A percentile compares a stretch with the other conserved stretches of the same genome.
Conservation (phyloP, 2,113 vertebrate species). For the Aplodontia rufa region DNA sequence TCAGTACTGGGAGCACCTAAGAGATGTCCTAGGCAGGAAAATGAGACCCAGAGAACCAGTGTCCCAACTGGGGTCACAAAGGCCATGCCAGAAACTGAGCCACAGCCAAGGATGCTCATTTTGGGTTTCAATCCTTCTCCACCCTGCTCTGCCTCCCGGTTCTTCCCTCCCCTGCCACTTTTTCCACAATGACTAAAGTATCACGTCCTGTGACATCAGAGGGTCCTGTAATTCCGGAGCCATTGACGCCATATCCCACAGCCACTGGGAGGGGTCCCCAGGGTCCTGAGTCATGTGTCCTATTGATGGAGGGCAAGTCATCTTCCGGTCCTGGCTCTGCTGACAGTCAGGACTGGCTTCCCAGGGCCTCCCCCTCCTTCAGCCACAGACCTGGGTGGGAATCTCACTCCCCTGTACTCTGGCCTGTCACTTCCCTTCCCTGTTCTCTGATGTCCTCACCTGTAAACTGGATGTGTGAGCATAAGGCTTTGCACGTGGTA, state of each 20-base stretch:
- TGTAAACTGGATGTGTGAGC: not conserved
- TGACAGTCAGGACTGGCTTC: not conserved
- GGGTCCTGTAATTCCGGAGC: slow-evolving; percentile 28
- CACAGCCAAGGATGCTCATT: not conserved
- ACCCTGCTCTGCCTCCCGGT: not conserved
- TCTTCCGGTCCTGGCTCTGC: slow-evolving; percentile 21
- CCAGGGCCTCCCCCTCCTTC: not conserved
- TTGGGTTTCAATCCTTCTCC: not conserved
- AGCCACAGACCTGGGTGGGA: not conserved
- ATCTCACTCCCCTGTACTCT: not conserved
- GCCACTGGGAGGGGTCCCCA: not conserved
- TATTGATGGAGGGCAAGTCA: not conserved
- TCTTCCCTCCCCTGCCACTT: not conserved
- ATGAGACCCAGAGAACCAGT: not conserved
- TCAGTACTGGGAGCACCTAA: not conserved
- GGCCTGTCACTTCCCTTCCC: not conserved
- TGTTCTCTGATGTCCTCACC: not conserved
- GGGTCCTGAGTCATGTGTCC: slow-evolving; percentile 69
- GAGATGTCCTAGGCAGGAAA: not conserved
- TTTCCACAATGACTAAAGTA: slow-evolving; percentile 43
- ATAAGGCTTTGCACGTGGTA: not conserved
- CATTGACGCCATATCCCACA: slow-evolving; percentile 68
- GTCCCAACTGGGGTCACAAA: not conserved
- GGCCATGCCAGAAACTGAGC: not conserved
- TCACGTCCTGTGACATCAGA: slow-evolving; percentile 57